These are phyloP conservation scores for Orussus abietinus DNA, from an alignment of 1,140 invertebrate genomes.

Conservation along the genomic window DNA sequence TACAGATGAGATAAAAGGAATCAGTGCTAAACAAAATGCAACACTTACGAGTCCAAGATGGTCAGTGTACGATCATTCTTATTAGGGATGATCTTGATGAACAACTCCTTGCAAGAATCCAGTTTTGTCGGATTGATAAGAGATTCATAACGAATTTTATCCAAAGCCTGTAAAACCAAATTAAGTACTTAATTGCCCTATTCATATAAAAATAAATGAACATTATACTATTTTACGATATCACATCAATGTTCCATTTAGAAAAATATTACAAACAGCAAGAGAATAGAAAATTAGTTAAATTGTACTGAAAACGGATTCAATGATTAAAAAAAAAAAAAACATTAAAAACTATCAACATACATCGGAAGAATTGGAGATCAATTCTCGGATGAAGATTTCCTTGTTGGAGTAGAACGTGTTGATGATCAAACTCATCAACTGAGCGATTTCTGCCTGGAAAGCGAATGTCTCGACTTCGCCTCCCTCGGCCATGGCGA, in stretches of 20 bases:
- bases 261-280: no score
- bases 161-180: no score
- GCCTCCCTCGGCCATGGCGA: constrained; percentile 57
- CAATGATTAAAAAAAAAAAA: no score
- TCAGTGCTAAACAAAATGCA: no score
- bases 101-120: constrained; percentile 74
- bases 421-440: constrained; percentile 96
- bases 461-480: constrained; percentile 66
- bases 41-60: constrained; percentile 74
- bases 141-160: constrained; percentile 70
- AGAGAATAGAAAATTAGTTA: no score
- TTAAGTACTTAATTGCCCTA: no score
- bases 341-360: no score
- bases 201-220: no score
- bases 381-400: constrained; percentile 97
- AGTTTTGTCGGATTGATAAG: constrained; percentile 77
- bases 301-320: no score
- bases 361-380: constrained; percentile 83
- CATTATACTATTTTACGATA: no score
- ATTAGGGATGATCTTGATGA: constrained; percentile 77
- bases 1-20: no score
- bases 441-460: constrained; percentile 82
- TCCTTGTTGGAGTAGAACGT: constrained; percentile 99
- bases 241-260: no score
- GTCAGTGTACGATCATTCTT: constrained; percentile 74